Percentiles rank a stretch among this genome's conserved stretches.
Evolutionary conservation across 64 coral and sea anemone species (phyloP).

Genomic region (Anthopleura sola): DNA sequence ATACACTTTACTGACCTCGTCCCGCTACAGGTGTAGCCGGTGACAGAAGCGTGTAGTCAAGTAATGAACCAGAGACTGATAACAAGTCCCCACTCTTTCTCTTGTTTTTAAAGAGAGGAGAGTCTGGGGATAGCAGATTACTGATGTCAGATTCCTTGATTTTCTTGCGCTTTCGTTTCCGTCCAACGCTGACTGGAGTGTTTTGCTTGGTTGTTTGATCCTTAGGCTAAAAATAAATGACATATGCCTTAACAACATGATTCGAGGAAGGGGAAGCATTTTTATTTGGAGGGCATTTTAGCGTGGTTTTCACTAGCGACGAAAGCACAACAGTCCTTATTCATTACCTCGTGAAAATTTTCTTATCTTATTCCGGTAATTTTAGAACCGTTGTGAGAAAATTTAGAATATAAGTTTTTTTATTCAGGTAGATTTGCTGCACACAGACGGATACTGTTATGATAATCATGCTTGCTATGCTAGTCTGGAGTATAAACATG

Average conservation of each 20-base stretch:
- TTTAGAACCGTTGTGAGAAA: too few species aligned
- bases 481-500: too few species aligned
- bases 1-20: neutral
- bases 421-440: too few species aligned
- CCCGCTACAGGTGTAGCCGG: conserved; percentile 41
- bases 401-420: too few species aligned
- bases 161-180: conserved; percentile 80
- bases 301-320: too few species aligned
- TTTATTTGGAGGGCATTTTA: too few species aligned
- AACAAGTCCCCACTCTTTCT: conserved; percentile 86
- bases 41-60: conserved; percentile 72
- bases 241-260: neutral
- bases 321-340: too few species aligned
- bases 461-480: too few species aligned
- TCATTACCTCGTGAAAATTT: too few species aligned
- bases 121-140: conserved; percentile 88
- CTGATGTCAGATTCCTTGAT: conserved; percentile 92
- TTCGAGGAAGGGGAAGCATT: too few species aligned
- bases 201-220: conserved; percentile 37
- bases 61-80: conserved; percentile 74
- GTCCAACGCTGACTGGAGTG: conserved; percentile 55
- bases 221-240: conserved; percentile 17
- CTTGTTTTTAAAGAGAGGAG: conserved; percentile 78
- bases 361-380: too few species aligned
- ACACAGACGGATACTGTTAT: too few species aligned